Base-by-base conservation (phyloP, 2,113 vertebrate genomes). In the Clarias magur region DNA sequence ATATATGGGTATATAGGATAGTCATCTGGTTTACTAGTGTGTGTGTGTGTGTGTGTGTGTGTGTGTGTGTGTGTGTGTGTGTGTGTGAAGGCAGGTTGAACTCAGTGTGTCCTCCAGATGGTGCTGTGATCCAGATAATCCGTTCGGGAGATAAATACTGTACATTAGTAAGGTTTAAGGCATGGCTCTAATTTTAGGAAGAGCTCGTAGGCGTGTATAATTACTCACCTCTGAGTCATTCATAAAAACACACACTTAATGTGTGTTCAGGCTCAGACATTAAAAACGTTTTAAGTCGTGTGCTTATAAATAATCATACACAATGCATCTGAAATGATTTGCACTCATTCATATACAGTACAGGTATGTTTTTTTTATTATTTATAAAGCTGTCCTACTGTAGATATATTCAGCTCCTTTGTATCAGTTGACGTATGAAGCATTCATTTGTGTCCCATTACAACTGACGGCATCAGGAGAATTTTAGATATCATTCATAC, bases 151-250 rank as follows among this genome's bases (percentile, higher is more conserved):
- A 60, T 73, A 85, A 81, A 62, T 81, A 27, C 59, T 34, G 16
- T 5, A 34, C n/a, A 34, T 80, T 7, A 27, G 6, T 10, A 57
- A 2, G 15, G 53, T 79, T 80, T 59, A 19, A 80, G 11, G 21
- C 16, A 34, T 1, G 7, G n/a, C 16, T 57, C 16, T 19, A 12
- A 59, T 59, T 80, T 10, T 30, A 54, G 75, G 16, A 78, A 23
- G 19, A 59, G 78, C 2, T 59, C 7, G 17, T 25, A 54, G 25
- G 84, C 89, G 83, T 87, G 88, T 89, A 65, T 86, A 23, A 38
- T 27, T 23, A 65, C 23, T 53, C 38, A 79, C 48, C 4, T 15
- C 25, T n/a, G 75, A 78, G 75, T 57, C 76, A 56, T 19, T 21
- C 54, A 57, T 27, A 57, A 2, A 78, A 48, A 48, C 48, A 17